Conservation (phyloP, 2,797 vertebrate genomes). For the Petrocephalus sullivani region DNA sequence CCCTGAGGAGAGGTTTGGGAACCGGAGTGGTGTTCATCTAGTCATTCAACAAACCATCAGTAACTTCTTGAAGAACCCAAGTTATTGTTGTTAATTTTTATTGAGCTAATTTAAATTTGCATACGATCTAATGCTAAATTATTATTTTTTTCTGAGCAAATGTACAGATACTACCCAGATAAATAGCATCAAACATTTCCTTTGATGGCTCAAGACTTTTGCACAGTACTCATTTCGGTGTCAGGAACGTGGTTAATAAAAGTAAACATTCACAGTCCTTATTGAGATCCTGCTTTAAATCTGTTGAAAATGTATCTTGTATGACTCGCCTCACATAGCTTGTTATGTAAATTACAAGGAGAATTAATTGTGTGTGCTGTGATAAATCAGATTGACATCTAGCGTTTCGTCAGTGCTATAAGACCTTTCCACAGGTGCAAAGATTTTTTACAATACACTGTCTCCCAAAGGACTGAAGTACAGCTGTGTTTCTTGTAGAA, state of each 20-base stretch:
- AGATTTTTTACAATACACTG: neutral
- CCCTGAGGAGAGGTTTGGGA: too few relatives aligned
- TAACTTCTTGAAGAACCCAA: too few relatives aligned
- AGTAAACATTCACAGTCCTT: neutral
- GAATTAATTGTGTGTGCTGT: neutral
- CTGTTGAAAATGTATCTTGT: neutral
- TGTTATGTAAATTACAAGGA: neutral
- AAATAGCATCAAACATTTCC: too few relatives aligned
- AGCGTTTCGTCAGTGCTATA: neutral
- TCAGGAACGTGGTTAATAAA: neutral
- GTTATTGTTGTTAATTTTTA: too few relatives aligned
- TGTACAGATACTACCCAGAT: too few relatives aligned
- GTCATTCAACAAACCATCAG: too few relatives aligned
- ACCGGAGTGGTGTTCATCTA: too few relatives aligned
- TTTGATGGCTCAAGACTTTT: too few relatives aligned
- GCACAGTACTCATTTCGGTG: neutral
- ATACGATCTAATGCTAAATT: too few relatives aligned
- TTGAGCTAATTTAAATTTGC: too few relatives aligned
- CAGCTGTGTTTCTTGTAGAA: neutral
- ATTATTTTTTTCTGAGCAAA: too few relatives aligned
- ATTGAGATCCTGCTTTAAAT: neutral
- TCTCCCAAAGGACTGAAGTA: neutral
- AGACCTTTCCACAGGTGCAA: neutral
- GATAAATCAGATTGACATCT: slow-evolving; percentile 8
- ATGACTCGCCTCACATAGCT: neutral